A percentile compares a stretch with the other conserved stretches of the same genome.
Conservation (phyloP, 1,140 invertebrate species). For the Onthophagus taurus region DNA sequence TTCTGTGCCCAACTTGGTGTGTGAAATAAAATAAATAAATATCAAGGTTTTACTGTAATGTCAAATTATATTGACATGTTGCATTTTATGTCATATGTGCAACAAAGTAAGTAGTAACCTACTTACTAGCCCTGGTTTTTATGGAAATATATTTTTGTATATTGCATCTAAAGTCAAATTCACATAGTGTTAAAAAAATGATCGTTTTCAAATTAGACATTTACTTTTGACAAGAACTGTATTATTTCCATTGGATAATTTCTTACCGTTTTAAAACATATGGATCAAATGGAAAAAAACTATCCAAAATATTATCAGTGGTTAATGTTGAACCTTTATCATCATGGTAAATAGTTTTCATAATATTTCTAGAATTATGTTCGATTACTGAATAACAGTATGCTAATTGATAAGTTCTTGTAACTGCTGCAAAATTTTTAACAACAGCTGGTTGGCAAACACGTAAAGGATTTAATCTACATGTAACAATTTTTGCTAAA, state of each 20-base stretch:
- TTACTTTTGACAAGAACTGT: not conserved
- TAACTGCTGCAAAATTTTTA: constrained; percentile 74
- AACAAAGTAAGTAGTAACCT: no score
- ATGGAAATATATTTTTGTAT: no score
- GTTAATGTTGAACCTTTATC: constrained; percentile 34
- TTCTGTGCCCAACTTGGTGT: no score
- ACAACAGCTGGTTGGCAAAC: constrained; percentile 67
- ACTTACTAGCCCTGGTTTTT: not conserved
- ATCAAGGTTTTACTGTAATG: no score
- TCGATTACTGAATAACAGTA: constrained; percentile 89
- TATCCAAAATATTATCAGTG: constrained; percentile 46
- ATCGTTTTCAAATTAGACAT: not conserved
- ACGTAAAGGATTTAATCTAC: constrained; percentile 75
- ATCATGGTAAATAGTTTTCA: constrained; percentile 47
- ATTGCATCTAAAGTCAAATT: no score
- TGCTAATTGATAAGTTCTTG: constrained; percentile 78
- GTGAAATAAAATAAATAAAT: no score
- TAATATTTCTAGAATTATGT: constrained; percentile 60
- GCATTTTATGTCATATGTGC: no score
- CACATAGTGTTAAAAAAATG: constrained; percentile 2
- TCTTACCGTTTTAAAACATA: constrained; percentile 56
- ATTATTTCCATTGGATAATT: no score
- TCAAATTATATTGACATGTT: no score
- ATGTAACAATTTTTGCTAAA: constrained; percentile 72
- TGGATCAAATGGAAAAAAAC: constrained; percentile 76